phyloP scores from a whole-genome alignment of 2,888 invertebrate genomes.

The Stramonita haemastoma region DNA sequence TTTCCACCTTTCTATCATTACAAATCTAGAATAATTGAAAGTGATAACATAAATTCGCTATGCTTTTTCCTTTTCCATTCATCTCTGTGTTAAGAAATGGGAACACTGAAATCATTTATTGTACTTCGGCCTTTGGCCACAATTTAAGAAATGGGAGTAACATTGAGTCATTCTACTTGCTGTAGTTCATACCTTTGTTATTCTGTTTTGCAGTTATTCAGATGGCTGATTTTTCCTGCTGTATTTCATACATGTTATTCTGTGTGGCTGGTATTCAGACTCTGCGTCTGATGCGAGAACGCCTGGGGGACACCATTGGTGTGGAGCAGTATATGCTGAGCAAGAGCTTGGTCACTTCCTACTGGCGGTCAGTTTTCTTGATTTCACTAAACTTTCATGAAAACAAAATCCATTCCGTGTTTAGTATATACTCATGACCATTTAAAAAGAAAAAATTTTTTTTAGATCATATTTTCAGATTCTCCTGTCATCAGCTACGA shows the following conservation, averaged over 20 bases:
- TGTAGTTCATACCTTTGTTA: background rate
- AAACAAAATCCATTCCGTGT: background rate
- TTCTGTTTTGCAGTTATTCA: background rate
- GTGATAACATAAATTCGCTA: no score
- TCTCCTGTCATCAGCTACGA: no score
- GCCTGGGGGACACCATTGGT: conserved; percentile 83
- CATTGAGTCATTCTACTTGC: no score
- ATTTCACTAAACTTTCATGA: background rate
- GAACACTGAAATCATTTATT: no score
- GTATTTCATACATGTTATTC: background rate
- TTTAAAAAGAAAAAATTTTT: background rate
- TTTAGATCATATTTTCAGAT: no score
- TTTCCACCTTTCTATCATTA: no score
- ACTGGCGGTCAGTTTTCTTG: conserved; percentile 85
- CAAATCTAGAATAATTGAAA: no score
- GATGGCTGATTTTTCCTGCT: background rate
- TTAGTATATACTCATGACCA: background rate
- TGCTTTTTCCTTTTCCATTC: no score
- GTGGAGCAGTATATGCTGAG: conserved; percentile 92
- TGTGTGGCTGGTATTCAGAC: conserved; percentile 82
- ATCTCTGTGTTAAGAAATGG: no score
- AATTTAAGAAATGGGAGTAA: no score
- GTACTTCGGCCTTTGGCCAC: no score
- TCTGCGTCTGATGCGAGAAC: conserved; percentile 89
- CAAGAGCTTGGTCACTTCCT: conserved; percentile 92